Conservation (phyloP, 1,140 invertebrate species). For the Zelostemma sp. region DNA sequence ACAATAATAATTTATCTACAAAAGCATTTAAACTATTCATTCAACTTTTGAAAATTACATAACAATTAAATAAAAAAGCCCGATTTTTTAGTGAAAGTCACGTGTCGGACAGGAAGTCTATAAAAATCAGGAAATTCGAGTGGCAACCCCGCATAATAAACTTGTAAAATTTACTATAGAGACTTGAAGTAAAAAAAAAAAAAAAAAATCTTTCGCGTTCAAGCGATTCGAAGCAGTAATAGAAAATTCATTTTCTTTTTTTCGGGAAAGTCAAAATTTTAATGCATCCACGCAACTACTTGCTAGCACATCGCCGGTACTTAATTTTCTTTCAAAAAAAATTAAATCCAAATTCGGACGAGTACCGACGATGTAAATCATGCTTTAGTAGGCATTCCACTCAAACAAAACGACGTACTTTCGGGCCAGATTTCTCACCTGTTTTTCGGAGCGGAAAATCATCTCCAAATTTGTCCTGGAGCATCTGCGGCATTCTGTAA, state of each 20-base stretch:
- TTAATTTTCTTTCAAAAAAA: constrained; percentile 2
- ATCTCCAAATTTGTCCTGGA: constrained; percentile 71
- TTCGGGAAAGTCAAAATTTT: not conserved
- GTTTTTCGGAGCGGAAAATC: constrained; percentile 96
- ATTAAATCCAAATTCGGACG: constrained; percentile 8
- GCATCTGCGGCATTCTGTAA: constrained; percentile 75
- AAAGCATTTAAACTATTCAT: too few relatives aligned
- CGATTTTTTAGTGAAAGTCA: too few relatives aligned
- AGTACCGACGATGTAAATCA: constrained; percentile 60
- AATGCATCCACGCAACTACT: constrained; percentile 38
- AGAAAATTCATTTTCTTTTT: not conserved
- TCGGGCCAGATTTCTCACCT: constrained; percentile 74
- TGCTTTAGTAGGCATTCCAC: constrained; percentile 69
- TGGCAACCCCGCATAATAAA: too few relatives aligned
- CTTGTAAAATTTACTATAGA: too few relatives aligned
- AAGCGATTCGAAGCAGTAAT: not conserved
- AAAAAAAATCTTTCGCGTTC: too few relatives aligned
- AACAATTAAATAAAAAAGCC: too few relatives aligned
- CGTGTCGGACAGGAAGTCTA: too few relatives aligned
- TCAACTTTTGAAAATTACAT: too few relatives aligned
- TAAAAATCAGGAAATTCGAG: too few relatives aligned
- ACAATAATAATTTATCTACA: too few relatives aligned
- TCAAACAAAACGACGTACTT: constrained; percentile 36
- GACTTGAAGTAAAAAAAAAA: too few relatives aligned
- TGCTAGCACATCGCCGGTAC: constrained; percentile 42